Base-by-base conservation (phyloP, 1,140 invertebrate genomes). In the Neoseiulus cucumeris region DNA sequence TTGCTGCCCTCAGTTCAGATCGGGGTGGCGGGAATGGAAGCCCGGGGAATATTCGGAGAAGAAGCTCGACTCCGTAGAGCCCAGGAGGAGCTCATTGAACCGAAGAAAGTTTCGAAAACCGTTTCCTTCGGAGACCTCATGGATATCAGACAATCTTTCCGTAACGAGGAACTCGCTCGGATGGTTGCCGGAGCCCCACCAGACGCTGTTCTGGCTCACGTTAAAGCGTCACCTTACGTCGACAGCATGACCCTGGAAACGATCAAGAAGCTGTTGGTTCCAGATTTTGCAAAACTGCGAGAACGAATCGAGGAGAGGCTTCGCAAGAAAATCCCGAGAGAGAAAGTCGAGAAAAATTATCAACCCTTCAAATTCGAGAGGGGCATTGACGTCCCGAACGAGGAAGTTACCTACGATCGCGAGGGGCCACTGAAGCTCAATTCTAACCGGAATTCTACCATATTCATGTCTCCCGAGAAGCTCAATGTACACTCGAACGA, bases 211-310 rank as follows among this genome's bases (percentile, higher is more conserved):
- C 22, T 59, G 14, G 51, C 51, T 25, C 51, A 59, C 33, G 51
- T 59, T 0, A 59, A 59, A 25, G 17, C 51, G 14, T 59, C 51
- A 25, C 51, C 51, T 14, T 59, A 59, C 51, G 51, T 59, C n/a
- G 51, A 59, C 33, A 59, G 51, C 22, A 59, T 59, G 51, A 59
- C 51, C 17, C 25, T 25, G 51, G 51, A 59, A 20, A 59, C 51
- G 51, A 14, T 59, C 14, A 59, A 59, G 9, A 59, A 59, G 33
- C 51, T 59, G 1, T 59, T 59, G 51, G 51, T 59, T 12, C 51
- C 51, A 17, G 51, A 59, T 25, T 59, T 59, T 25, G 22, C 51
- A 9, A 59, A 59, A 20, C 14, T 59, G 14, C 51, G 51, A 14
- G 51, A 59, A 9, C 22, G 51, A 18, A 29, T 59, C 6, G 51